phyloP scores from a whole-genome alignment of 2,888 invertebrate genomes.

The Dyspetes luteomarginatus region DNA sequence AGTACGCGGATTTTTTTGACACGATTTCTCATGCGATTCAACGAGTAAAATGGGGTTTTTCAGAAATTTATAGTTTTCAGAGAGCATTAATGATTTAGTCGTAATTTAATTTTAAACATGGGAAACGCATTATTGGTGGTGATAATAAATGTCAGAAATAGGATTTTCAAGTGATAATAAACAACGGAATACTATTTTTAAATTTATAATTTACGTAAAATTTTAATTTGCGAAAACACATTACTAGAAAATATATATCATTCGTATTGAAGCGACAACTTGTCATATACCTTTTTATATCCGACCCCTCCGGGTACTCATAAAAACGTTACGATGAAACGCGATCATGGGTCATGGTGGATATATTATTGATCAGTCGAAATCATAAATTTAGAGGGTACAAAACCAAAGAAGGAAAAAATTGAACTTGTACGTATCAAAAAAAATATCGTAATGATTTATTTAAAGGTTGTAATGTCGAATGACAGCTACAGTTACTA shows the following conservation, averaged over 20 bases:
- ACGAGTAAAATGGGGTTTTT: too few relatives aligned
- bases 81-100: neutral
- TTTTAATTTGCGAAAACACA: too few relatives aligned
- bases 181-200: too few relatives aligned
- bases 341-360: neutral
- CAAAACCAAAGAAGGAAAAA: neutral
- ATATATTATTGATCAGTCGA: neutral
- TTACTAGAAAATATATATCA: neutral
- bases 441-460: too few relatives aligned
- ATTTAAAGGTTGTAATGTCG: too few relatives aligned
- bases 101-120: neutral
- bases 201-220: too few relatives aligned
- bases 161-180: too few relatives aligned
- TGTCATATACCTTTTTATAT: neutral
- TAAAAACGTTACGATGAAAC: neutral
- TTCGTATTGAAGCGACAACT: neutral
- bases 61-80: neutral
- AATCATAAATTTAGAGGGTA: neutral
- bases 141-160: neutral
- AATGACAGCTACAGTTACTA: too few relatives aligned
- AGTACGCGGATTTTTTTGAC: slow-evolving; percentile 65
- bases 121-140: neutral
- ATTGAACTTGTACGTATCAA: too few relatives aligned
- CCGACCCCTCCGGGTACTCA: neutral
- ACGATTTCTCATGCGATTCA: neutral